Evolutionary conservation across 2,113 vertebrate species (phyloP).

Genomic region (Apodemus sylvaticus): DNA sequence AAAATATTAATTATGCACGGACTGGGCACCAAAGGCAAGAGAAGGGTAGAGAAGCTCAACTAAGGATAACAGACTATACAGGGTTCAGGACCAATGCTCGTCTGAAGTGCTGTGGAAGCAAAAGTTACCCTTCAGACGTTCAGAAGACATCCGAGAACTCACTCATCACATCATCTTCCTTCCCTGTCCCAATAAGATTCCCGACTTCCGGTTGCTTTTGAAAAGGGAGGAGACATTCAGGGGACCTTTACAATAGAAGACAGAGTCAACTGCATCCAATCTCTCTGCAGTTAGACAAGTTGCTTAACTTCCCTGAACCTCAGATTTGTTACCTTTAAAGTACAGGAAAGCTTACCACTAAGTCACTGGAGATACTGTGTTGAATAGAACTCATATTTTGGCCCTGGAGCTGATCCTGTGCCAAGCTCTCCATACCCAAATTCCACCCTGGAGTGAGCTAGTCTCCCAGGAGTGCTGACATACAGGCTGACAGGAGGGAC

Average conservation of each 20-base stretch:
- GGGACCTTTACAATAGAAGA: neutral
- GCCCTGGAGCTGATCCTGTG: too few species aligned
- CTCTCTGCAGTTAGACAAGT: neutral
- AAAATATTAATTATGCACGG: conserved; percentile 63
- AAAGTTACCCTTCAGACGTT: neutral
- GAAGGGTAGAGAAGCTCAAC: neutral
- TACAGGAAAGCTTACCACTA: neutral
- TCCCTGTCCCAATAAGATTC: neutral
- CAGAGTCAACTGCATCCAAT: neutral
- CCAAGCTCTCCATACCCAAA: too few species aligned
- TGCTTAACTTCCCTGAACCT: neutral
- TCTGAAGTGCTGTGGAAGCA: conserved; percentile 14
- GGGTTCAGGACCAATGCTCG: neutral
- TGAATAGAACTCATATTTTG: neutral
- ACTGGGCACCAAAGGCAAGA: conserved; percentile 21
- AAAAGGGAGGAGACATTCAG: neutral
- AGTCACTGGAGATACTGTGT: neutral
- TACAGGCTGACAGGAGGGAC: too few species aligned
- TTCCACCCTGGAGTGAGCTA: too few species aligned
- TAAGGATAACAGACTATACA: neutral
- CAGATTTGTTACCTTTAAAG: neutral
- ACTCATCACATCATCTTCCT: neutral
- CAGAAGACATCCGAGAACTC: neutral
- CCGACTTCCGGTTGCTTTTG: neutral
- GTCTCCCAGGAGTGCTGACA: too few species aligned